Evolutionary conservation across 1,140 invertebrate species (phyloP), one percentile per base, ranked within the genome.

Genomic region (Aethina tumida): DNA sequence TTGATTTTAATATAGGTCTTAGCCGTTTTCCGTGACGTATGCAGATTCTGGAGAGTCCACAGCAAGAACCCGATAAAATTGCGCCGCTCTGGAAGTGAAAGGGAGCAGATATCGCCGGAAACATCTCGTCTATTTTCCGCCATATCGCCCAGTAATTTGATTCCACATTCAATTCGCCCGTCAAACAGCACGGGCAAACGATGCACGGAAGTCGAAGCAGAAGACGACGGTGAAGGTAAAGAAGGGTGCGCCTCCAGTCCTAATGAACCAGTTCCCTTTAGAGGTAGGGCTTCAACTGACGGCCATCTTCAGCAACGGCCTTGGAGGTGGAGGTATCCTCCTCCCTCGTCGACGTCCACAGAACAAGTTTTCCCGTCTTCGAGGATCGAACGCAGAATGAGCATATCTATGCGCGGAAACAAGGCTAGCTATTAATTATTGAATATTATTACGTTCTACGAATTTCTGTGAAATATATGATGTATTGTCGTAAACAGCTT

Each of bases 21-120:
- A 62, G 64, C 70, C 2, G 76, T 80, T 2, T 81, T 81, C 49
- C 65, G 72, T 10, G 78, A 80, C 45, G 70, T 73, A 3, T 77
- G 74, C 30, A 66, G 74, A 1, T 79, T 78, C 47, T 80, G 76
- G 76, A 68, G 76, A 10, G 71, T 79, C 1, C 71, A 76, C 43
- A 73, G 56, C 38, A 79, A 79, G 58, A 76, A 70, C 55, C 68
- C 73, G 12, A 47, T 30, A 12, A 71, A 70, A 53, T 56, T 74
- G 19, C 69, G 70, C 53, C 60, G 72, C 49, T 70, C 69, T 24
- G 66, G 66, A 10, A 74, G 70, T 48, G 73, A 75, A 39, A 56
- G 56, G 24, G 53, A 63, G 17, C 56, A 50, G n/a, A 43, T 52
- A 19, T 54, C 58, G 9, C 56, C 55, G 19, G 55, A 58, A 29